Evolutionary conservation across 2,797 vertebrate genomes (phyloP).

Genomic region (Helostoma temminkii): DNA sequence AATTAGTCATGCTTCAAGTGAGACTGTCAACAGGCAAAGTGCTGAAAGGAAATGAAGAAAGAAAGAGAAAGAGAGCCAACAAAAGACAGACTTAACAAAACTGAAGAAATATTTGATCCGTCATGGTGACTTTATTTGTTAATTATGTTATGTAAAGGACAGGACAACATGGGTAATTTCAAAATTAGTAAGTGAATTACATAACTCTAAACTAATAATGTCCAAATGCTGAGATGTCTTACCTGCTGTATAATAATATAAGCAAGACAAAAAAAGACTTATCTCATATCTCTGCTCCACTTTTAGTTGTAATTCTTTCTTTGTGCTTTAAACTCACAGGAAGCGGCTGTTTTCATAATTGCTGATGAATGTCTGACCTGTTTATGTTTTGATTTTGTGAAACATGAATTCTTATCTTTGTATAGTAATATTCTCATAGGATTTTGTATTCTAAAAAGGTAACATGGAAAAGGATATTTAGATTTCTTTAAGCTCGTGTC

Average conservation of each 20-base stretch:
- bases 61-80: not conserved
- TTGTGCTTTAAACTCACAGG: constrained; percentile 12
- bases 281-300: constrained; percentile 7
- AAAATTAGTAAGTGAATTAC: not conserved
- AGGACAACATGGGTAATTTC: too few species aligned
- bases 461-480: constrained; percentile 1
- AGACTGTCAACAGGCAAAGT: constrained; percentile 17
- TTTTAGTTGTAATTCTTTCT: constrained; percentile 20
- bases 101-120: not conserved
- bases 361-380: constrained; percentile 18
- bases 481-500: constrained; percentile 8
- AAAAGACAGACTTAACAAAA: constrained; percentile 14
- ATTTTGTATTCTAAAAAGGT: constrained; percentile 19
- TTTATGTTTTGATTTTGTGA: constrained; percentile 20
- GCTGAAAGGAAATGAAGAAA: constrained; percentile 25
- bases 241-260: not conserved
- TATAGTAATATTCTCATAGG: constrained; percentile 8
- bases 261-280: not conserved
- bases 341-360: not conserved
- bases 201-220: constrained; percentile 14
- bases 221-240: constrained; percentile 17
- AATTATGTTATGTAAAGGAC: not conserved
- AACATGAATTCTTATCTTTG: constrained; percentile 12
- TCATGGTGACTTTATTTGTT: constrained; percentile 6
- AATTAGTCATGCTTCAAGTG: constrained; percentile 29